Evolutionary conservation across 2,797 vertebrate species (phyloP).

Genomic region (Siniperca obscura): DNA sequence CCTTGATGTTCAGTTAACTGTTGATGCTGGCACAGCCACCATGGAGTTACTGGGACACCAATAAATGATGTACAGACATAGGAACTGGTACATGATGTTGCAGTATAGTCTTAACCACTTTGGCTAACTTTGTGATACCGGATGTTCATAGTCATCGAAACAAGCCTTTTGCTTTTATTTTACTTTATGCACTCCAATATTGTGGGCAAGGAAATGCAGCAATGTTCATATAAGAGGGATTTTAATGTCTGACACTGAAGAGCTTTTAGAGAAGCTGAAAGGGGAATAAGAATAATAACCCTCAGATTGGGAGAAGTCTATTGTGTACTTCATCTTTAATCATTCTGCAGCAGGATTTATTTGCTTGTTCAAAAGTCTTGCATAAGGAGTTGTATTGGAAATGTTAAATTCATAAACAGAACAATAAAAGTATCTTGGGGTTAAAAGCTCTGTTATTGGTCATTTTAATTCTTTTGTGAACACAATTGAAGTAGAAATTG

Average conservation of each 20-base stretch:
- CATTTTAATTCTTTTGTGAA: constrained; percentile 16
- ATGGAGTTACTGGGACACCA: constrained; percentile 1
- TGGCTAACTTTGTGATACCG: constrained; percentile 19
- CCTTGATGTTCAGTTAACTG: constrained; percentile 9
- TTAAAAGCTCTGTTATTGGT: constrained; percentile 35
- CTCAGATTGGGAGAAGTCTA: constrained; percentile 9
- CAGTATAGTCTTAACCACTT: constrained; percentile 25
- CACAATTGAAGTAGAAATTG: neutral
- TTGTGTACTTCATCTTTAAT: constrained; percentile 26
- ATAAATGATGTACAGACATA: constrained; percentile 25
- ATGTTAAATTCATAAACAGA: constrained; percentile 55
- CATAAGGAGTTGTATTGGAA: constrained; percentile 64
- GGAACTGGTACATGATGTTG: constrained; percentile 28
- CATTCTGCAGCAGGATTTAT: constrained; percentile 46
- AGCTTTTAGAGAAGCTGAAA: constrained; percentile 2
- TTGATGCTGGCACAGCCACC: neutral
- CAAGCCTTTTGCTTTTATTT: constrained; percentile 23
- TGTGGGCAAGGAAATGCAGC: constrained; percentile 33
- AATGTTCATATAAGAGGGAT: constrained; percentile 27
- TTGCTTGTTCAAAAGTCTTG: constrained; percentile 58
- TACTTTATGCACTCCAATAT: constrained; percentile 54
- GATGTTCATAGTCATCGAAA: constrained; percentile 28
- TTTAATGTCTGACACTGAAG: neutral
- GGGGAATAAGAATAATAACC: neutral
- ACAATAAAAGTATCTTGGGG: constrained; percentile 68